A percentile compares a stretch with the other conserved stretches of the same genome.
Evolutionary conservation across 1,140 invertebrate genomes (phyloP).

Genomic region (Dendrolimus kikuchii): DNA sequence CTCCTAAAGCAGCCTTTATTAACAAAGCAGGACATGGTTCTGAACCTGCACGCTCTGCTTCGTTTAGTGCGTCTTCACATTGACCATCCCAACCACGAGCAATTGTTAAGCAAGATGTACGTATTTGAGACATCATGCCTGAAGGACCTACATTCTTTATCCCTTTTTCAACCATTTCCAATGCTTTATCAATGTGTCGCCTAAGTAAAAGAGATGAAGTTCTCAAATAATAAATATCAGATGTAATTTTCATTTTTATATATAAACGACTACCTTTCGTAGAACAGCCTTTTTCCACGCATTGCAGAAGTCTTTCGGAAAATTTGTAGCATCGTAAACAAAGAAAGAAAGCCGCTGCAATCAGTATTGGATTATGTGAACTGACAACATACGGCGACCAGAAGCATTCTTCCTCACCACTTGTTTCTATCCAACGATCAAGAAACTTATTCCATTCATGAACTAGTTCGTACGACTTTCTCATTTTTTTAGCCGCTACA

Average conservation of each 20-base stretch:
- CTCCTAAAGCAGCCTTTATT: constrained; percentile 35
- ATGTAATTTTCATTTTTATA: constrained; percentile 10
- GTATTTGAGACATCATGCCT: constrained; percentile 47
- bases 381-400: constrained; percentile 40
- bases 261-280: constrained; percentile 24
- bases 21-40: constrained; percentile 35
- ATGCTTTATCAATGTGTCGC: constrained; percentile 27
- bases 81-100: constrained; percentile 44
- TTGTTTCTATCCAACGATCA: constrained; percentile 41
- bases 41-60: constrained; percentile 40
- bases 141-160: constrained; percentile 47
- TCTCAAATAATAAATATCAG: constrained; percentile 44
- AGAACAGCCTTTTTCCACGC: constrained; percentile 38
- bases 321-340: constrained; percentile 52
- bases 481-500: constrained; percentile 53
- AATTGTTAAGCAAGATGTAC: constrained; percentile 33
- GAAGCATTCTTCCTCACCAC: constrained; percentile 55
- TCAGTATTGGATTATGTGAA: constrained; percentile 40
- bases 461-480: constrained; percentile 47
- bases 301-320: constrained; percentile 39
- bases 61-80: constrained; percentile 42
- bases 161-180: constrained; percentile 29
- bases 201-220: constrained; percentile 41
- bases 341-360: constrained; percentile 57
- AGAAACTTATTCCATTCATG: constrained; percentile 47